Evolutionary conservation across 1,140 invertebrate genomes (phyloP).

Genomic region (Apis laboriosa): DNA sequence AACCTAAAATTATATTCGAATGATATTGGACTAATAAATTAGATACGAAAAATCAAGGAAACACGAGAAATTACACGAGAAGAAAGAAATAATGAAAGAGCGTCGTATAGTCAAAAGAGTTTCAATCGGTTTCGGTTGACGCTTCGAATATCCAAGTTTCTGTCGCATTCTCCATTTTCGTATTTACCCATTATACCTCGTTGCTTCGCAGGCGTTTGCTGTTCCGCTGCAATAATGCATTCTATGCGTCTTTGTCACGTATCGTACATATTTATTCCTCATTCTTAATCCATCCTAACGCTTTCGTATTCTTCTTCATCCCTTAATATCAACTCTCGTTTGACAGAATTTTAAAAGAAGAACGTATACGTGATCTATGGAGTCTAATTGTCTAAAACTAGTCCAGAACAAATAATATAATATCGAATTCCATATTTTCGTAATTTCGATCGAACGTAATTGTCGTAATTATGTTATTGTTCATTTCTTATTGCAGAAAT

Average conservation of each 20-base stretch:
- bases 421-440: not conserved
- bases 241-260: slow-evolving; percentile 20
- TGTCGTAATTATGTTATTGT: not conserved
- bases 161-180: slow-evolving; percentile 12
- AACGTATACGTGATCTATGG: too few species aligned
- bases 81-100: not conserved
- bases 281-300: slow-evolving; percentile 8
- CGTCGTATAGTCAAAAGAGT: not conserved
- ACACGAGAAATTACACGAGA: not conserved
- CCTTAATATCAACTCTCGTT: not conserved
- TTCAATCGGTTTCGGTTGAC: slow-evolving; percentile 21
- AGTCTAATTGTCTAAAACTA: not conserved
- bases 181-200: slow-evolving; percentile 15
- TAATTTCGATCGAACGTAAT: slow-evolving; percentile 14
- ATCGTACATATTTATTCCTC: slow-evolving; percentile 26
- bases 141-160: slow-evolving; percentile 6
- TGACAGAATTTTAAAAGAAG: too few species aligned
- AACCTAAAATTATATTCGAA: not conserved
- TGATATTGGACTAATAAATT: not conserved
- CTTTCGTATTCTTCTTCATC: not conserved
- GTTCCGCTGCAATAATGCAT: slow-evolving; percentile 13
- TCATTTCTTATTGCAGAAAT: too few species aligned
- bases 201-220: slow-evolving; percentile 5
- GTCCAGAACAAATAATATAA: not conserved
- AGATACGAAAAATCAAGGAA: not conserved